Percentiles rank a stretch among this genome's conserved stretches.
These are phyloP conservation scores for Pampusana beccarii DNA, from an alignment of 2,113 vertebrate genomes.

Conservation along the genomic window DNA sequence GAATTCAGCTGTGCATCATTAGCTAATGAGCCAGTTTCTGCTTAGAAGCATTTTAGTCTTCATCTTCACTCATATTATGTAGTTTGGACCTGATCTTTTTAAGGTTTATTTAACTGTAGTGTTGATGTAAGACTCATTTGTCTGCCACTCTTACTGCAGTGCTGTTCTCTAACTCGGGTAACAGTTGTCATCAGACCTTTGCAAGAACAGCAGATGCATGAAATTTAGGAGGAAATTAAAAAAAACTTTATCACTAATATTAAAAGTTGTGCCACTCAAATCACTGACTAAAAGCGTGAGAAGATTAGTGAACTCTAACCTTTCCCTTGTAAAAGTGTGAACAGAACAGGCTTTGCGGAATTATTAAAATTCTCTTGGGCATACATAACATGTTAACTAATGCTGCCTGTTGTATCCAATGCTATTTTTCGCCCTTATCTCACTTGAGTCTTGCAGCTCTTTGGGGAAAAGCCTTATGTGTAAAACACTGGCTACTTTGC, in stretches of 20 bases:
- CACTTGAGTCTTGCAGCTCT: not conserved
- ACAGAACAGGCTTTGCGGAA: not conserved
- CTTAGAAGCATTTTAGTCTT: not conserved
- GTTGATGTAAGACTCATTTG: not conserved
- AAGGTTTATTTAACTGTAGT: not conserved
- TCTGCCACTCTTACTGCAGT: not conserved
- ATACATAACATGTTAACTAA: not conserved
- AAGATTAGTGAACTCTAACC: not conserved
- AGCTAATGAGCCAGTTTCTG: not conserved
- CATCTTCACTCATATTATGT: not conserved
- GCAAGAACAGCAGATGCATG: not conserved
- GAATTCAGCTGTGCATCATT: not conserved
- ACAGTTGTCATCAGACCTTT: not conserved
- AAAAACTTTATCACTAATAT: not conserved
- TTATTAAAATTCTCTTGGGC: not conserved
- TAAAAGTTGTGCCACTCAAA: not conserved
- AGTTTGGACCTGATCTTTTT: not conserved
- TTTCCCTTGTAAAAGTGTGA: not conserved
- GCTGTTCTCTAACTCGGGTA: not conserved
- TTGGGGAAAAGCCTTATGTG: not conserved
- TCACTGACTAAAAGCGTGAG: not conserved
- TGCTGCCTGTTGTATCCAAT: not conserved
- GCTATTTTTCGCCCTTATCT: not conserved
- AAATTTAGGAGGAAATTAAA: not conserved
- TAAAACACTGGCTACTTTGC: not conserved